A percentile compares a stretch with the other conserved stretches of the same genome.
Evolutionary conservation across 2,797 vertebrate genomes (phyloP).

Genomic region (Holocentrus rufus): DNA sequence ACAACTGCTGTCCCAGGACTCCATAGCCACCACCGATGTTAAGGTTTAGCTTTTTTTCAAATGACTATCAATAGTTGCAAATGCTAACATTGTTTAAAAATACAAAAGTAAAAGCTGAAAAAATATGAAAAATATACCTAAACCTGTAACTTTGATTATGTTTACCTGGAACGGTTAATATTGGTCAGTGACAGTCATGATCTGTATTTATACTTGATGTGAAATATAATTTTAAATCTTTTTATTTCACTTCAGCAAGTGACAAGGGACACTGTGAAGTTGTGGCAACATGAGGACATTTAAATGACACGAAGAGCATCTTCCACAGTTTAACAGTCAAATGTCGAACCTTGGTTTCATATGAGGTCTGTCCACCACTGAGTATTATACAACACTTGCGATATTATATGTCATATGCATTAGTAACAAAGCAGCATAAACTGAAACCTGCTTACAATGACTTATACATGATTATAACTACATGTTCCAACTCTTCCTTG

Average conservation of each 20-base stretch:
- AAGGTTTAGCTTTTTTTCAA: too few relatives aligned
- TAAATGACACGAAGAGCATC: background rate
- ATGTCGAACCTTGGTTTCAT: constrained; percentile 19
- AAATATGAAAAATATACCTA: constrained; percentile 11
- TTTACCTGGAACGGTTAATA: constrained; percentile 27
- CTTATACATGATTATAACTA: background rate
- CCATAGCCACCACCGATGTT: constrained; percentile 9
- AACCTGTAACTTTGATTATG: constrained; percentile 12
- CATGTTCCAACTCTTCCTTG: constrained; percentile 30
- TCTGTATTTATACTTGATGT: constrained; percentile 6
- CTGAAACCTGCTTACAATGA: constrained; percentile 30
- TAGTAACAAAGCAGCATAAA: constrained; percentile 3
- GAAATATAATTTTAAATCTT: background rate
- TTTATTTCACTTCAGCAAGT: background rate
- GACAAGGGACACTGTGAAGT: background rate
- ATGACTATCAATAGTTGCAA: background rate
- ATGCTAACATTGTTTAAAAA: constrained; percentile 23
- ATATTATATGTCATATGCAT: constrained; percentile 9
- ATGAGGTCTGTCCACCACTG: background rate
- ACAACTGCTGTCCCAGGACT: constrained; percentile 32
- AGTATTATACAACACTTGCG: background rate
- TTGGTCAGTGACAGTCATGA: constrained; percentile 12
- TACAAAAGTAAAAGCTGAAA: constrained; percentile 51
- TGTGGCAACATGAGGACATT: background rate
- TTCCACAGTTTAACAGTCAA: constrained; percentile 12